Evolutionary conservation across 2,113 vertebrate species (phyloP), one percentile per base, ranked within the genome.

Genomic region (Apus apus): DNA sequence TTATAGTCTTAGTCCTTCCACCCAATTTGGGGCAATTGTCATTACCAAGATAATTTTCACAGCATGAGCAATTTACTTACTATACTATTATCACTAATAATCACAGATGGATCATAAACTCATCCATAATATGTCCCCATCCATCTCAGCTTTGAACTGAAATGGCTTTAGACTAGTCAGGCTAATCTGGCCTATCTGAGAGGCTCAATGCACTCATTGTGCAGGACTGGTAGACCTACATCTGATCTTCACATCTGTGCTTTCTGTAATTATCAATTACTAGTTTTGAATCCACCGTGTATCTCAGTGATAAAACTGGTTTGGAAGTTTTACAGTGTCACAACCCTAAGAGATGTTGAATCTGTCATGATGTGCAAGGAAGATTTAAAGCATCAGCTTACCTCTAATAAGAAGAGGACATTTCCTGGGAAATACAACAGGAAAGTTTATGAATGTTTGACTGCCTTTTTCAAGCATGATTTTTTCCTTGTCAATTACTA

Each of bases 201-300:
- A 1, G 0, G 9, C 26, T 23, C 14, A 36, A 19, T 66, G 25
- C 15, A n/a, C n/a, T n/a, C n/a, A n/a, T n/a, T n/a, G n/a, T n/a
- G n/a, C n/a, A n/a, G 57, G 51, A 30, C 43, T 26, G 5, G 5
- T 56, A 71, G n/a, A 51, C 12, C 43, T 72, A 18, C 0, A 2
- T 61, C 30, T 50, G 45, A 61, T 72, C 20, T 81, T 74, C n/a
- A 3, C 36, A 61, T 38, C n/a, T 70, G 29, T 66, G 11, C 6
- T 57, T 88, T 78, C 46, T 66, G 10, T 46, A 74, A 57, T 56
- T 0, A 0, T 27, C 53, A 87, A 16, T 18, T n/a, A 77, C 48
- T 77, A 51, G 7, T 51, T 50, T 32, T 51, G 53, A 85, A 75
- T 38, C 15, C 30, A 40, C 43, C 38, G 25, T 46, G n/a, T 54